Evolutionary conservation across 1,140 invertebrate species (phyloP), one percentile per base, ranked within the genome.

Genomic region (Ericerus pela): DNA sequence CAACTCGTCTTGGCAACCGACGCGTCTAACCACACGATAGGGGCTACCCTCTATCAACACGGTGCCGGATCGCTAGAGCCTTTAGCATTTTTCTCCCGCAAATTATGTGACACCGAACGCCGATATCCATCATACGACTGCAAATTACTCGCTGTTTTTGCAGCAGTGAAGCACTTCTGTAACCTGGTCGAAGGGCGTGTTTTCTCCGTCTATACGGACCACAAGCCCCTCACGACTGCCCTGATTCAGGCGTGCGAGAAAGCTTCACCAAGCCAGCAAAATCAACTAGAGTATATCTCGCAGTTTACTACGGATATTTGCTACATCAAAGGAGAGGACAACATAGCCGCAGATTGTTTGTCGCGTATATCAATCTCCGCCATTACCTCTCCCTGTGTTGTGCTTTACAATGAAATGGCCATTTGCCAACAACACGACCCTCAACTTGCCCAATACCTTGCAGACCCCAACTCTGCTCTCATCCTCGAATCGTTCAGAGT

Each of bases 71-170:
- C 0, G 4, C 26, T 26, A 5, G 14, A 41, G 20, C 53, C 53
- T 1, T n/a, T 41, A 2, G 53, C 31, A 26, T 73, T 70, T 55
- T 70, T 68, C 43, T 70, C 68, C 14, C 64, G 62, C 51, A 70
- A 69, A 57, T 53, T 72, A 0, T 63, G 36, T 6, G 37, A 58
- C n/a, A 47, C 65, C 0, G 62, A 73, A 61, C 28, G 54, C 18
- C 65, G 66, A 30, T 71, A 72, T 52, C 63, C 62, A 14, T 62
- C 67, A 1, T 74, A 69, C 61, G 71, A 73, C 56, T 51, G 69
- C 8, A 72, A 76, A 60, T 59, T 75, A 1, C 53, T 75, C 4
- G 73, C 70, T 1, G 66, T 71, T 20, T 75, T 73, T 60, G 47
- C 59, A 16, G 63, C 64, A 6, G 60, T 73, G 0, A 64, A 69